These are phyloP conservation scores for Ephialtes manifestator DNA, from an alignment of 2,888 invertebrate genomes.

Conservation along the genomic window DNA sequence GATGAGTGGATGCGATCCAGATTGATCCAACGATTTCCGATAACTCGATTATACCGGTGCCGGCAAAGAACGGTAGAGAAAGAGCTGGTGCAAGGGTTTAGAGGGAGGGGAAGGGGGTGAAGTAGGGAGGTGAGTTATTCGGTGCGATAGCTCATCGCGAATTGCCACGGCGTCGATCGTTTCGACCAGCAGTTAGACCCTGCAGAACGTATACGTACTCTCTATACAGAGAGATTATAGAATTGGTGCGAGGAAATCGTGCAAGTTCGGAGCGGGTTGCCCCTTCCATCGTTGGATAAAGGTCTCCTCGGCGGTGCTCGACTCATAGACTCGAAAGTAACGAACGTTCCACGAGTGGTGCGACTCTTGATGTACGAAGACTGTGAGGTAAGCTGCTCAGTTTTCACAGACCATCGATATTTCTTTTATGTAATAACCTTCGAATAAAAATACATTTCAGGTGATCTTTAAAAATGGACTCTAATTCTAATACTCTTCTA, in stretches of 20 bases:
- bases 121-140: constrained; percentile 41
- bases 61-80: constrained; percentile 50
- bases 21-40: constrained; percentile 62
- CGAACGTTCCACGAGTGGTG: constrained; percentile 40
- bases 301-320: too few species aligned
- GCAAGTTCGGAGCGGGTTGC: constrained; percentile 42
- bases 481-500: too few species aligned
- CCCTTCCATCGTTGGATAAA: constrained; percentile 41
- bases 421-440: constrained; percentile 13
- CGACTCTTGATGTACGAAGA: constrained; percentile 17
- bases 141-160: constrained; percentile 56
- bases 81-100: neutral
- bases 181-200: constrained; percentile 57
- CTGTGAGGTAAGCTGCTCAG: neutral
- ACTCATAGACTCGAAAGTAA: constrained; percentile 54
- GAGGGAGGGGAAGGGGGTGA: neutral
- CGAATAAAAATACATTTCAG: neutral
- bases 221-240: constrained; percentile 29
- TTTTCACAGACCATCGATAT: constrained; percentile 27
- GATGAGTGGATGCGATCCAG: constrained; percentile 51
- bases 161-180: constrained; percentile 54
- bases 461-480: too few species aligned
- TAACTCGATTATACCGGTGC: constrained; percentile 56
- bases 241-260: constrained; percentile 18
- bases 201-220: too few species aligned